These are phyloP conservation scores for Laspeyria flexula DNA, from an alignment of 2,888 invertebrate species.

Conservation along the genomic window DNA sequence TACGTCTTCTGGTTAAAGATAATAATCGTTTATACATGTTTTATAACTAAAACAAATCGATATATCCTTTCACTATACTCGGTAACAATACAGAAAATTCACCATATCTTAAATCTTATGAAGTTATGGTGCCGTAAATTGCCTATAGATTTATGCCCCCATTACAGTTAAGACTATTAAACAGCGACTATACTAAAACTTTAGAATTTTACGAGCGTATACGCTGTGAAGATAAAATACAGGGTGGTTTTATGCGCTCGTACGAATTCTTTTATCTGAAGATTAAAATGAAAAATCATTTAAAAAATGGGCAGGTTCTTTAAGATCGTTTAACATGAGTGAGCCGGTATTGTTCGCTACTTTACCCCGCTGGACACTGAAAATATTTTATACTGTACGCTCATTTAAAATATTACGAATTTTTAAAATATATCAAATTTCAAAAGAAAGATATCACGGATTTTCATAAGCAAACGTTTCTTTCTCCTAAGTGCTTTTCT, in stretches of 20 bases:
- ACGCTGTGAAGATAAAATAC: conserved; percentile 15
- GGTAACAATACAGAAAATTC: not conserved
- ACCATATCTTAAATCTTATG: conserved; percentile 5
- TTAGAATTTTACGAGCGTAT: conserved; percentile 20
- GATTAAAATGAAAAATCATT: not conserved
- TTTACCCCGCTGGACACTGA: no score
- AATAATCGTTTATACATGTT: no score
- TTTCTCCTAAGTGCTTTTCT: no score
- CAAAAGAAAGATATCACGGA: no score
- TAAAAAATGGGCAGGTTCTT: not conserved
- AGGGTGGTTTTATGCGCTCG: conserved; percentile 8
- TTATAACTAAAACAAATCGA: no score
- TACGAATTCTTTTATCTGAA: not conserved
- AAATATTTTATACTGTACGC: no score
- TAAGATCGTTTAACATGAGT: not conserved
- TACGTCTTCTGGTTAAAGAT: no score
- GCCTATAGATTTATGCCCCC: conserved; percentile 34
- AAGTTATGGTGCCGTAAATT: conserved; percentile 26
- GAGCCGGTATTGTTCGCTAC: not conserved
- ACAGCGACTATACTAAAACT: conserved; percentile 7
- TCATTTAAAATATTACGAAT: no score
- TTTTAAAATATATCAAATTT: no score
- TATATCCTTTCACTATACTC: no score
- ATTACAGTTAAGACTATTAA: conserved; percentile 21
- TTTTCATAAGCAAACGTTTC: no score